Evolutionary conservation across 1,140 invertebrate genomes (phyloP).

Genomic region (Aphelinus certus): DNA sequence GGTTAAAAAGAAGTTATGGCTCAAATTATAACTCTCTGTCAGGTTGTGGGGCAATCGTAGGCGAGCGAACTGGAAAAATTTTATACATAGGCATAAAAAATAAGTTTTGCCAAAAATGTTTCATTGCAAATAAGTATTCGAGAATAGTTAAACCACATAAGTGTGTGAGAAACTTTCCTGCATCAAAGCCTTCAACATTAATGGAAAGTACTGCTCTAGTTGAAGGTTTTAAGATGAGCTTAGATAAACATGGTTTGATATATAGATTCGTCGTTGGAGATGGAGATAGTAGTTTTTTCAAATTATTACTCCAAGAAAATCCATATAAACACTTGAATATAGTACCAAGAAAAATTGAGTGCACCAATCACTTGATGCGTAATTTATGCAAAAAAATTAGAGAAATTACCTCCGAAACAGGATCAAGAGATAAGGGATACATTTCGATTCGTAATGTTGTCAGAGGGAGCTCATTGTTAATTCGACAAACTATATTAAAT

Average conservation of each 20-base stretch:
- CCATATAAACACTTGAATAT: conserved; percentile 12
- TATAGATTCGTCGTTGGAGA: conserved; percentile 59
- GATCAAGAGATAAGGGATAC: background rate
- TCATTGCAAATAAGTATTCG: conserved; percentile 39
- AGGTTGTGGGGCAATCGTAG: conserved; percentile 54
- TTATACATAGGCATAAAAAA: conserved; percentile 58
- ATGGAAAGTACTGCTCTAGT: conserved; percentile 60
- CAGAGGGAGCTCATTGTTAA: too few relatives aligned
- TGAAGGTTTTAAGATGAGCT: conserved; percentile 56
- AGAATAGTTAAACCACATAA: conserved; percentile 38
- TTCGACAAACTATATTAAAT: too few relatives aligned
- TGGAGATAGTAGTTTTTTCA: conserved; percentile 59
- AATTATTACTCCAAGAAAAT: conserved; percentile 46
- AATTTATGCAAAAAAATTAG: background rate
- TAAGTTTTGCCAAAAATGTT: conserved; percentile 59
- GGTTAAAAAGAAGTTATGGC: conserved; percentile 36
- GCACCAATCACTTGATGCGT: conserved; percentile 23
- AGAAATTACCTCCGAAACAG: background rate
- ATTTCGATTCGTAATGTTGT: too few relatives aligned
- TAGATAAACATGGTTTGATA: conserved; percentile 55
- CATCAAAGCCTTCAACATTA: conserved; percentile 44
- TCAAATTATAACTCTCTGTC: conserved; percentile 36
- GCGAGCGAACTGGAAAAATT: conserved; percentile 54
- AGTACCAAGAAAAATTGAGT: conserved; percentile 57
- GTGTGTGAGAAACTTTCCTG: conserved; percentile 54